Percentiles rank a stretch among this genome's conserved stretches.
Conservation (phyloP, 2,797 vertebrate genomes). For the Paguma larvata region DNA sequence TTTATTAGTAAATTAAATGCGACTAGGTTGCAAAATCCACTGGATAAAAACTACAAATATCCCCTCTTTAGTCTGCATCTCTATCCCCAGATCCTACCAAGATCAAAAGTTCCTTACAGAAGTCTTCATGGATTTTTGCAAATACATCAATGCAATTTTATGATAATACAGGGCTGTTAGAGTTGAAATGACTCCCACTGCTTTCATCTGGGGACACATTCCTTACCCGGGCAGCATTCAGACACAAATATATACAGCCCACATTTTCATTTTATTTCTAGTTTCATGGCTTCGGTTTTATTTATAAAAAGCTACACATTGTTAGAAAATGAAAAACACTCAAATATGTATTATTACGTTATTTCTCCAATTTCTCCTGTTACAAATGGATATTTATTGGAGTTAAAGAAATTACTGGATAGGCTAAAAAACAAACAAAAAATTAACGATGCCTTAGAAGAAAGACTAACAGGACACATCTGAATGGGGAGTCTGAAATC, state of each 20-base stretch:
- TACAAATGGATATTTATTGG: constrained; percentile 60
- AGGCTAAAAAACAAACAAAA: constrained; percentile 32
- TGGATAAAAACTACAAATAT: constrained; percentile 65
- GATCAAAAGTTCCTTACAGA: constrained; percentile 75
- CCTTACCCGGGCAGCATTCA: constrained; percentile 72
- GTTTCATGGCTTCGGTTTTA: constrained; percentile 75
- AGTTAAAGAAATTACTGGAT: constrained; percentile 68
- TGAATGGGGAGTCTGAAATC: constrained; percentile 33
- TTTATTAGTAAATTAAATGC: constrained; percentile 79
- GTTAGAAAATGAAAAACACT: constrained; percentile 76
- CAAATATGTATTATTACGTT: constrained; percentile 69
- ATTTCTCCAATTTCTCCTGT: constrained; percentile 49
- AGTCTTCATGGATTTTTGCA: constrained; percentile 76
- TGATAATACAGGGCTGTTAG: constrained; percentile 78
- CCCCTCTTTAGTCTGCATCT: constrained; percentile 9
- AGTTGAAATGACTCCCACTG: constrained; percentile 76
- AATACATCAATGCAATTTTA: constrained; percentile 79
- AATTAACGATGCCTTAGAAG: constrained; percentile 51
- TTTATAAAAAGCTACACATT: constrained; percentile 73
- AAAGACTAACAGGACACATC: constrained; percentile 61
- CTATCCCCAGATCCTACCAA: not conserved
- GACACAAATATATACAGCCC: constrained; percentile 74
- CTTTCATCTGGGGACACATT: constrained; percentile 80
- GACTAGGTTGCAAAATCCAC: constrained; percentile 73
- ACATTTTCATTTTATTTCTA: constrained; percentile 78